These are phyloP conservation scores for Epizoanthus rinbou DNA, from an alignment of 92 coral and sea anemone species.

Conservation along the genomic window DNA sequence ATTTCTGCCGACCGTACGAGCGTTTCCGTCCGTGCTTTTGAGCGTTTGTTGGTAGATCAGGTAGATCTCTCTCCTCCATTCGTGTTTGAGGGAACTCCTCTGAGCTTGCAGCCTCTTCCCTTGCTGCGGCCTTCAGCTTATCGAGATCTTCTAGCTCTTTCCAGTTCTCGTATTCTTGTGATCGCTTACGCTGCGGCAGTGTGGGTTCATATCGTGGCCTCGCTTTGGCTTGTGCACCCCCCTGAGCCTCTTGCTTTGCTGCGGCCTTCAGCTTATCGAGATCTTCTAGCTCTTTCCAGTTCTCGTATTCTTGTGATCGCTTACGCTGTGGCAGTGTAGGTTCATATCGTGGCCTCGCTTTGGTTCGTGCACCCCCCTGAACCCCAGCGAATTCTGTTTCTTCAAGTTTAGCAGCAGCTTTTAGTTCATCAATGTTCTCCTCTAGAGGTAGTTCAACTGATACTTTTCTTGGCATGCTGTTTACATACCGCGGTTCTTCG, in stretches of 20 bases:
- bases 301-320: not conserved
- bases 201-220: slow-evolving; percentile 1
- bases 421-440: slow-evolving; percentile 21
- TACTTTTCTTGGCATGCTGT: not conserved
- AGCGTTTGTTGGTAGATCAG: not conserved
- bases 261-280: slow-evolving; percentile 22
- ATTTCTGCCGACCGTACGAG: slow-evolving; percentile 32
- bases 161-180: slow-evolving; percentile 17
- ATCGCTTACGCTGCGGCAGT: not conserved
- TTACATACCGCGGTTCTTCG: slow-evolving; percentile 6
- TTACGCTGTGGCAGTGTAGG: not conserved
- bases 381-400: not conserved
- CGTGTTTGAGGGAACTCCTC: not conserved
- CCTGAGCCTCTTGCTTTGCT: slow-evolving; percentile 4
- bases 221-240: not conserved
- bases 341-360: not conserved
- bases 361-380: not conserved
- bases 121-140: slow-evolving; percentile 9
- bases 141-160: slow-evolving; percentile 37
- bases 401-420: slow-evolving; percentile 9
- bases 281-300: slow-evolving; percentile 34
- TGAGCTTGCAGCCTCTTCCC: slow-evolving; percentile 1
- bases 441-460: not conserved
- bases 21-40: slow-evolving; percentile 20
- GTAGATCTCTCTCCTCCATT: not conserved